A percentile compares a stretch with the other conserved stretches of the same genome.
Evolutionary conservation across 2,113 vertebrate genomes (phyloP).

Genomic region (Machaerirhynchus nigripectus): DNA sequence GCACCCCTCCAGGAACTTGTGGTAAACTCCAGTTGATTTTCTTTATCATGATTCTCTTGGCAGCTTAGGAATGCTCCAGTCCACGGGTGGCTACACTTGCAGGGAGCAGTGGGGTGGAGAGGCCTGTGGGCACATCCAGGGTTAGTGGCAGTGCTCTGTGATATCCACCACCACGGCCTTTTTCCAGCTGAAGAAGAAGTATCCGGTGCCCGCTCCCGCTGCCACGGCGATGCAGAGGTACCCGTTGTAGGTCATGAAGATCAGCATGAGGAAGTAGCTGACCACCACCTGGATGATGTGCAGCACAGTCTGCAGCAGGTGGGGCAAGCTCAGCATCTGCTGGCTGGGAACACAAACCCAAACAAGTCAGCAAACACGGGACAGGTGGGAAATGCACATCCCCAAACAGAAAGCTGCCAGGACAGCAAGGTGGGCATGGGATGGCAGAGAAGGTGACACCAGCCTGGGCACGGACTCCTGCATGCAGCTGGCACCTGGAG

Average conservation of each 20-base stretch:
- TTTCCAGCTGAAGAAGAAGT: conserved; percentile 98
- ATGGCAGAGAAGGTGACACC: not conserved
- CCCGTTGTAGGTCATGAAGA: conserved; percentile 98
- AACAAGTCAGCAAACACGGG: not conserved
- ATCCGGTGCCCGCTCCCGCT: conserved; percentile 86
- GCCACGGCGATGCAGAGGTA: conserved; percentile 96
- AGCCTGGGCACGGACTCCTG: not conserved
- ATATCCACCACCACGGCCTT: conserved; percentile 98
- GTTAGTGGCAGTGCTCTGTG: conserved; percentile 95
- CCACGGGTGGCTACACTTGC: not conserved
- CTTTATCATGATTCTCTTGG: not conserved
- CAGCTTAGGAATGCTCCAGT: conserved; percentile 30
- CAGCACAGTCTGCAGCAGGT: conserved; percentile 89
- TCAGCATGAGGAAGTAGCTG: conserved; percentile 97
- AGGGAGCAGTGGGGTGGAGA: conserved; percentile 23
- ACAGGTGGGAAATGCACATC: not conserved
- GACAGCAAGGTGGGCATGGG: not conserved
- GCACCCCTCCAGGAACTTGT: not conserved
- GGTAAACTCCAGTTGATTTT: conserved; percentile 27
- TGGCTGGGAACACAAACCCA: conserved; percentile 75
- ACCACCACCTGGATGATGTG: conserved; percentile 93
- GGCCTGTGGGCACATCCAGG: not conserved
- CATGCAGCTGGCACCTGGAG: not conserved
- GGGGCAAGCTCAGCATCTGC: conserved; percentile 91
- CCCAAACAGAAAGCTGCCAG: not conserved